phyloP scores from a whole-genome alignment of 2,888 invertebrate species.

The Sarcophaga caerulescens region DNA sequence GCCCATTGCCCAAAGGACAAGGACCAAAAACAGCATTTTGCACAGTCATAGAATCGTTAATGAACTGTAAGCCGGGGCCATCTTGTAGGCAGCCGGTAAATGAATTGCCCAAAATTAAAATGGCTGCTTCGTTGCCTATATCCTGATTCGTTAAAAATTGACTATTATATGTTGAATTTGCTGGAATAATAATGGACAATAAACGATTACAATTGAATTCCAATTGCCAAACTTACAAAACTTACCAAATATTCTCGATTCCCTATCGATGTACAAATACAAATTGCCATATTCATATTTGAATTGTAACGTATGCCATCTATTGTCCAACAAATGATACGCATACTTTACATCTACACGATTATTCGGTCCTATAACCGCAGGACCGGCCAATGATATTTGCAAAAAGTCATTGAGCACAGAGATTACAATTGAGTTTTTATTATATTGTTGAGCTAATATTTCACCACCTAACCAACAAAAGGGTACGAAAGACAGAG shows the following conservation, averaged over 20 bases:
- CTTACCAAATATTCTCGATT: constrained; percentile 79
- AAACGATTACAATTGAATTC: neutral
- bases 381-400: constrained; percentile 82
- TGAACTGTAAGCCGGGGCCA: constrained; percentile 92
- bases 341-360: constrained; percentile 85
- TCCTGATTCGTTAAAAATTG: constrained; percentile 88
- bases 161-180: constrained; percentile 90
- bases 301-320: constrained; percentile 86
- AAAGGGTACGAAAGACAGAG: too few relatives aligned
- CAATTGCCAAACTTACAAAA: neutral
- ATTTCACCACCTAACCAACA: constrained; percentile 85
- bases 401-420: constrained; percentile 84
- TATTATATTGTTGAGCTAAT: constrained; percentile 86
- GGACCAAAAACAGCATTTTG: constrained; percentile 88
- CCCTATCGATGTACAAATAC: constrained; percentile 80
- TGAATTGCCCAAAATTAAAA: constrained; percentile 89
- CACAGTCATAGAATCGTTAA: constrained; percentile 84
- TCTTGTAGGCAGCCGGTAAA: constrained; percentile 92
- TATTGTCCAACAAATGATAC: constrained; percentile 88
- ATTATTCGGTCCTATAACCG: constrained; percentile 82
- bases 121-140: constrained; percentile 87
- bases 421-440: constrained; percentile 84
- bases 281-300: constrained; percentile 81
- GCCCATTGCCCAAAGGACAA: constrained; percentile 88
- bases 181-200: constrained; percentile 74